Evolutionary conservation across 2,797 vertebrate genomes (phyloP).

Genomic region (Meda fulgida): DNA sequence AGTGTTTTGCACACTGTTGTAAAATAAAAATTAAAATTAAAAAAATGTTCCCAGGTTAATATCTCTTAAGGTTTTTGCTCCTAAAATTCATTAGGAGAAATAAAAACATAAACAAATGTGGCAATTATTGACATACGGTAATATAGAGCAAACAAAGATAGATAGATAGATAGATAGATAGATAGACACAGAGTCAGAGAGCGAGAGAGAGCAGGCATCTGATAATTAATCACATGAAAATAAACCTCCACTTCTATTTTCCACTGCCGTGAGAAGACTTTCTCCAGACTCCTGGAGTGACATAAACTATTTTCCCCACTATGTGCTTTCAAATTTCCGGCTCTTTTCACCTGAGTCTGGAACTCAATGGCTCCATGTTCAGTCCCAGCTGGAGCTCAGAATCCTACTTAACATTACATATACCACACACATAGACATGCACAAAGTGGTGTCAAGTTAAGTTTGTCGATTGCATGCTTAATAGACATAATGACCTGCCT

Average conservation of each 20-base stretch:
- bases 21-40: too few species aligned
- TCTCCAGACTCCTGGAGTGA: conserved; percentile 59
- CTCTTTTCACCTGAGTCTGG: not conserved
- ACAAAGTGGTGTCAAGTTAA: not conserved
- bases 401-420: not conserved
- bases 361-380: conserved; percentile 29
- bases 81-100: not conserved
- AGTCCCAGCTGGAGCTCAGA: conserved; percentile 13
- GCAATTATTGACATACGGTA: not conserved
- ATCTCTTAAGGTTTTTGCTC: not conserved
- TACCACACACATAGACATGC: conserved; percentile 1
- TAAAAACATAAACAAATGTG: not conserved
- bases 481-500: not conserved
- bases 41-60: too few species aligned
- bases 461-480: not conserved
- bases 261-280: conserved; percentile 53
- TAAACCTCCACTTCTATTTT: conserved; percentile 60
- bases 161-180: conserved; percentile 34
- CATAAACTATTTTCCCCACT: conserved; percentile 60
- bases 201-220: conserved; percentile 2
- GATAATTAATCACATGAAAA: conserved; percentile 61
- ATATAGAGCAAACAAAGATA: not conserved
- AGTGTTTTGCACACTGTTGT: too few species aligned
- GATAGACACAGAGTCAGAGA: conserved; percentile 13
- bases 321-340: conserved; percentile 55